phyloP scores from a whole-genome alignment of 2,797 vertebrate genomes.

The Dermochelys coriacea region DNA sequence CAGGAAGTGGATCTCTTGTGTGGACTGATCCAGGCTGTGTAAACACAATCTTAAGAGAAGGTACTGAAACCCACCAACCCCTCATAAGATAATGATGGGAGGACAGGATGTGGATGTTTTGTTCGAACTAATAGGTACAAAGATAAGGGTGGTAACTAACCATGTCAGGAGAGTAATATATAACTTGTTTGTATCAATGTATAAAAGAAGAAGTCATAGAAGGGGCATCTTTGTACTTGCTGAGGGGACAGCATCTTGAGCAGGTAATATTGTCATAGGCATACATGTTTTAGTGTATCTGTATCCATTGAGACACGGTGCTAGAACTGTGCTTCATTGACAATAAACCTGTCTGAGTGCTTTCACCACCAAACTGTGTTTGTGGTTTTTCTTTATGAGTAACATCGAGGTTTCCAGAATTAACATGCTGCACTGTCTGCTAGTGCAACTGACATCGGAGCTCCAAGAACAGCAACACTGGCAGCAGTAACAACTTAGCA shows the following conservation, averaged over 20 bases:
- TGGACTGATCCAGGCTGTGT: no score
- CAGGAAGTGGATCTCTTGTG: no score
- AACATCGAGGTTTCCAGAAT: background rate
- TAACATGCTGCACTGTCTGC: background rate
- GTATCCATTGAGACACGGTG: background rate
- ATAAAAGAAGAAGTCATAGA: background rate
- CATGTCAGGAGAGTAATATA: background rate
- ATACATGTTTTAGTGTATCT: background rate
- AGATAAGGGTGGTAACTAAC: background rate
- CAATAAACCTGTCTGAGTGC: background rate
- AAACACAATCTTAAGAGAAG: background rate
- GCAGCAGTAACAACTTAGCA: background rate
- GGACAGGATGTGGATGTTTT: background rate
- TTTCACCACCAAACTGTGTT: background rate
- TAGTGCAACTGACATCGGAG: background rate
- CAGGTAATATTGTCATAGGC: background rate
- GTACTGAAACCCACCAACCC: background rate
- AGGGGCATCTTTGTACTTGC: background rate
- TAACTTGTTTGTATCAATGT: background rate
- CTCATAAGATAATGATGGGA: background rate
- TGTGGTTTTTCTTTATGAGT: background rate
- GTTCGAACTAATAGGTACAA: background rate
- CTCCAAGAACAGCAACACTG: no score
- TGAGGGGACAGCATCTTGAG: background rate
- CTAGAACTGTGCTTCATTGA: background rate